Evolutionary conservation across 2,797 vertebrate genomes (phyloP).

Genomic region (Anguilla obscura): DNA sequence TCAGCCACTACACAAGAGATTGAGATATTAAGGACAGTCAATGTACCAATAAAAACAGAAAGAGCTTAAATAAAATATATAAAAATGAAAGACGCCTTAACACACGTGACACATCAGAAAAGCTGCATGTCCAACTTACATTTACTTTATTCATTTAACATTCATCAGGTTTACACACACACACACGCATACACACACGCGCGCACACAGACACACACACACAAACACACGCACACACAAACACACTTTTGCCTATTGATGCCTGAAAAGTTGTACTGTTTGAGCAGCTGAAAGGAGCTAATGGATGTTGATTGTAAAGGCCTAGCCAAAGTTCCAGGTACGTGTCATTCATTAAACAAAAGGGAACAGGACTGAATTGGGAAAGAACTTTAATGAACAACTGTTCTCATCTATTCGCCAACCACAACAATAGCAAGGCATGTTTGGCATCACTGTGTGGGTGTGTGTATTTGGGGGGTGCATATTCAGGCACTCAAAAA

Average conservation of each 20-base stretch:
- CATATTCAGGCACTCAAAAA: too few relatives aligned
- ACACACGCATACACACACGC: background rate
- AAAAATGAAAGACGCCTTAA: background rate
- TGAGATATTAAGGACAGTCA: too few relatives aligned
- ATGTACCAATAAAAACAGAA: too few relatives aligned
- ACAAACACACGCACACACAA: background rate
- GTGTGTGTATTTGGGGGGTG: too few relatives aligned
- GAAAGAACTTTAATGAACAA: background rate
- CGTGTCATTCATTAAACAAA: background rate
- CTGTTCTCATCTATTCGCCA: too few relatives aligned
- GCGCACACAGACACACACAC: background rate
- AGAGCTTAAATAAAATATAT: too few relatives aligned
- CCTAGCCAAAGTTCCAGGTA: background rate
- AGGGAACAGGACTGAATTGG: background rate
- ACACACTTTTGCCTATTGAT: background rate
- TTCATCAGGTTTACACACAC: background rate
- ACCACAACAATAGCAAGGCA: too few relatives aligned
- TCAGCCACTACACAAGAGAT: background rate
- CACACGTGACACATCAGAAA: background rate
- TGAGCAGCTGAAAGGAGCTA: slow-evolving; percentile 29
- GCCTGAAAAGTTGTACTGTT: background rate
- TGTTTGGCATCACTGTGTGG: too few relatives aligned
- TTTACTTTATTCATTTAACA: too few relatives aligned
- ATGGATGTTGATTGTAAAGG: background rate
- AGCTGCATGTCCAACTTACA: background rate